Conservation (phyloP, 2,113 vertebrate genomes). For the Dolichotis patagonum region DNA sequence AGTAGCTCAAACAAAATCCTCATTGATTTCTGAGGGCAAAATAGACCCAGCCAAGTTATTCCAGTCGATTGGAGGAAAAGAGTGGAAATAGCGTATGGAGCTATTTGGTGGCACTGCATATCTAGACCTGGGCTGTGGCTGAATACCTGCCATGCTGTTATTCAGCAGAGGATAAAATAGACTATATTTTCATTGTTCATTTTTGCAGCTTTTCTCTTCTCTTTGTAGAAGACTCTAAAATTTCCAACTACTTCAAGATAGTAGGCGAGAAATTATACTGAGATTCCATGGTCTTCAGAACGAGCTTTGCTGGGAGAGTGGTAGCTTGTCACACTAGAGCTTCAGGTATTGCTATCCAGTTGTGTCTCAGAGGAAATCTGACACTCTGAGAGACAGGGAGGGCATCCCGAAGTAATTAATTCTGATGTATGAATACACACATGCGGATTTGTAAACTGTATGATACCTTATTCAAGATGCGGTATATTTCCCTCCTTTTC, state of each 20-base stretch:
- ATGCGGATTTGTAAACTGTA: not conserved
- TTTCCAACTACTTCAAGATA: not conserved
- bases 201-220: not conserved
- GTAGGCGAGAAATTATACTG: not conserved
- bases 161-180: constrained; percentile 25
- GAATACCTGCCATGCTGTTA: not conserved
- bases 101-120: not conserved
- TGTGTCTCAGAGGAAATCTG: not conserved
- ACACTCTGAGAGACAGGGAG: not conserved
- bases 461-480: not conserved
- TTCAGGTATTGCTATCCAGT: not conserved
- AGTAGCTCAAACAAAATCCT: not conserved
- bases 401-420: not conserved
- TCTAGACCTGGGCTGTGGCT: not conserved
- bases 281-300: constrained; percentile 36
- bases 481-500: not conserved
- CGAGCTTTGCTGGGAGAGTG: not conserved
- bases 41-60: not conserved
- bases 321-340: not conserved
- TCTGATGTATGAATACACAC: not conserved
- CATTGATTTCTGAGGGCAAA: not conserved
- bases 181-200: constrained; percentile 23
- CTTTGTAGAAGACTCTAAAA: constrained; percentile 1
- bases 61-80: not conserved
- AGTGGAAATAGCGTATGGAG: not conserved